Evolutionary conservation across 2,888 invertebrate genomes (phyloP), one percentile per base, ranked within the genome.

Genomic region (Fragum whitleyi): DNA sequence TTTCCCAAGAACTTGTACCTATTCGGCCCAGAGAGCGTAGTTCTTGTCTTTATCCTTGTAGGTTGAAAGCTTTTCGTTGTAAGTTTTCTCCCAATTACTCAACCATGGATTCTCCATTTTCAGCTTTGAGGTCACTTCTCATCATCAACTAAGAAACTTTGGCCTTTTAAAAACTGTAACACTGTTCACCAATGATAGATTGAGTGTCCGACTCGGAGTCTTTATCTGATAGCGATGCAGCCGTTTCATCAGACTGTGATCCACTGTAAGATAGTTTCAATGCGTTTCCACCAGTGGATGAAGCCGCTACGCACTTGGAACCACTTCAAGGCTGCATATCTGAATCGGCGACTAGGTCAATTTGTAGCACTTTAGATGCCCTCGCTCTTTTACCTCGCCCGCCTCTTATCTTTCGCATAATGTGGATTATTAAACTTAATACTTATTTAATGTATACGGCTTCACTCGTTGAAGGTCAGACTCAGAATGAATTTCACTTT

Each of bases 71-170:
- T 77, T 77, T 39, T 77, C 71, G 77, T 77, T 77, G 36, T 39
- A 62, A 65, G 55, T 77, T 29, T 42, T 77, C 77, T 11, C 36
- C 23, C 36, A 77, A 39, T 71, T 71, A 77, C n/a, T 65, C 65
- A 5, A 72, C 77, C 71, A 77, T 77, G 39, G 47, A 28, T 57
- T 77, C 72, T 55, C 71, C 77, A 3, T 77, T 53, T 72, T 77
- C 76, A 36, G 62, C 5, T 16, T 61, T 70, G 23, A 76, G 70
- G 36, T 47, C 76, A 76, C 26, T 74, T 23, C 47, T 14, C 32
- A 47, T 14, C 62, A 36, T 62, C 21, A 9, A 21, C 62, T 61
- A 61, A 59, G n/a, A n/a, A n/a, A n/a, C n/a, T n/a, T 62, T 62
- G 71, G 55, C n/a, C 36, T 71, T 55, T 57, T 26, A 21, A 23